These are phyloP conservation scores for Synanthedon myopaeformis DNA, from an alignment of 2,888 invertebrate genomes.

Conservation along the genomic window DNA sequence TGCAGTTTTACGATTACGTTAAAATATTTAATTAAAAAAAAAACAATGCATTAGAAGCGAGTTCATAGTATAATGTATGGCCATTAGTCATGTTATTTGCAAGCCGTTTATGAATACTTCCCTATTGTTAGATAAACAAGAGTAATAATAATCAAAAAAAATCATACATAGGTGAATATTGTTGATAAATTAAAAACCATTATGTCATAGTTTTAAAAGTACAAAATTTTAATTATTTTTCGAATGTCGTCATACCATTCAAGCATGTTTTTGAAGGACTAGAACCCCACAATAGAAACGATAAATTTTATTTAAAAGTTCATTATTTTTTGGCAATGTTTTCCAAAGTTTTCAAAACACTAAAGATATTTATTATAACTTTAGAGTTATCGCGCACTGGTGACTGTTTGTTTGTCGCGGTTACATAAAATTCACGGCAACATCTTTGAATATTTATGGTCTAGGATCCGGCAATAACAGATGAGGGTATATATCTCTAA, in stretches of 20 bases:
- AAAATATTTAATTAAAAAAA: constrained; percentile 18
- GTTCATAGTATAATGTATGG: constrained; percentile 59
- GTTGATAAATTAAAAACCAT: constrained; percentile 22
- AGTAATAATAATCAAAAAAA: constrained; percentile 47
- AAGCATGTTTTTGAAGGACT: constrained; percentile 50
- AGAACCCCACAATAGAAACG: constrained; percentile 58
- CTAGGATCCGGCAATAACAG: no score
- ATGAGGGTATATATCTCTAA: no score
- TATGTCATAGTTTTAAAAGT: constrained; percentile 25
- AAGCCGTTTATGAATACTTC: constrained; percentile 61
- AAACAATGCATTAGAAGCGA: constrained; percentile 66
- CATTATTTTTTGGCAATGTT: constrained; percentile 40
- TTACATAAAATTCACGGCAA: no score
- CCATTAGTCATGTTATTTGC: constrained; percentile 66
- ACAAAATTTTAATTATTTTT: constrained; percentile 32
- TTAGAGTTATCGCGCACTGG: no score
- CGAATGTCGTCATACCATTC: constrained; percentile 15
- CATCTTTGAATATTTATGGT: no score
- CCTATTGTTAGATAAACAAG: constrained; percentile 64
- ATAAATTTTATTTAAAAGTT: constrained; percentile 33
- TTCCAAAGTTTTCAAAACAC: constrained; percentile 18
- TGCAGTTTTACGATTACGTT: constrained; percentile 14
- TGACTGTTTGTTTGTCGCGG: no score
- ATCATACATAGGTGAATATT: constrained; percentile 38
- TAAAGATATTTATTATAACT: neutral